These are phyloP conservation scores for Octodon degus DNA, from an alignment of 2,113 vertebrate species.

Conservation along the genomic window DNA sequence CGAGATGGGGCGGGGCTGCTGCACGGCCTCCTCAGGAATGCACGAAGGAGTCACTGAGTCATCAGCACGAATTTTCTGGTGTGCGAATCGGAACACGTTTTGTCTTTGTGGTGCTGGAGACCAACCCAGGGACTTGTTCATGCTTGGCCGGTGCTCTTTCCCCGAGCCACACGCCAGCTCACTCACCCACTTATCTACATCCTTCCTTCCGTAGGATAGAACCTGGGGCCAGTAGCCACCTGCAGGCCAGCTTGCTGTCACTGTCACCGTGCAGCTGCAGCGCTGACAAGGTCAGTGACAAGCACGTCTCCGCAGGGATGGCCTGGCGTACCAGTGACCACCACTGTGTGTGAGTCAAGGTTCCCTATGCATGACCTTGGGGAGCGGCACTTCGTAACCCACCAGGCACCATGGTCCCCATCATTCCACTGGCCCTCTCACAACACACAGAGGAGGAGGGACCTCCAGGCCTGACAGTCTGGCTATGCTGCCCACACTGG, in stretches of 20 bases:
- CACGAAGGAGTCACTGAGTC: background rate
- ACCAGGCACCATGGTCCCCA: rapidly evolving
- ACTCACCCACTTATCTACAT: background rate
- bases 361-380: background rate
- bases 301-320: background rate
- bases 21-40: background rate
- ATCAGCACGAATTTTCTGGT: background rate
- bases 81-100: background rate
- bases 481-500: background rate
- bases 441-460: no score
- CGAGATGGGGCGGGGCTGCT: background rate
- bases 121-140: background rate
- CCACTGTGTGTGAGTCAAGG: background rate
- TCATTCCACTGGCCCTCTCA: rapidly evolving
- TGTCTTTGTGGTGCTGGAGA: background rate
- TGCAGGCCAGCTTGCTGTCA: background rate
- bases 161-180: no score
- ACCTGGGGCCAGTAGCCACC: background rate
- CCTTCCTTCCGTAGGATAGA: background rate
- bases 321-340: background rate
- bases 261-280: background rate
- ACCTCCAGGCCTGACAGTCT: background rate
- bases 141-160: no score
- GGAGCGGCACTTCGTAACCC: background rate
- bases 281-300: background rate